Conservation (phyloP, 2,888 invertebrate species). For the Geophilus truncorum region DNA sequence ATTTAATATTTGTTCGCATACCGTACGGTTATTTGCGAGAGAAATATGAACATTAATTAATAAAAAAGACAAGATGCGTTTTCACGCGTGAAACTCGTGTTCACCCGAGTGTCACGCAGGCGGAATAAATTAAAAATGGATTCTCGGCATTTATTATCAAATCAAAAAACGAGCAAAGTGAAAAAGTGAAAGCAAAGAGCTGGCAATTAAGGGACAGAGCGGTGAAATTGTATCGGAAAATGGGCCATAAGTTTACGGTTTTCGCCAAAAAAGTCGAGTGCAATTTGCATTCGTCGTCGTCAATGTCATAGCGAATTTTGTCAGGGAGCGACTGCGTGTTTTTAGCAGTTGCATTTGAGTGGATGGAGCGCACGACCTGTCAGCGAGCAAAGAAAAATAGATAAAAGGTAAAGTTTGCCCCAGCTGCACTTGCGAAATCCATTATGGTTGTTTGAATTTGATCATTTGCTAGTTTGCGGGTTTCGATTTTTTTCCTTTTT, state of each 20-base stretch:
- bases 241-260: background rate
- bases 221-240: too few species aligned
- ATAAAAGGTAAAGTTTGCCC: background rate
- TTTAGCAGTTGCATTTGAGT: background rate
- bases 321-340: background rate
- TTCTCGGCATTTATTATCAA: background rate
- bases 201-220: too few species aligned
- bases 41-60: background rate
- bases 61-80: background rate
- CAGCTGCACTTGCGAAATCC: background rate
- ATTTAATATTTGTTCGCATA: too few species aligned
- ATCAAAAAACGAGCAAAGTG: background rate
- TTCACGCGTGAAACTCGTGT: background rate
- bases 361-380: background rate
- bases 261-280: background rate
- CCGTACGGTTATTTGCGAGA: too few species aligned
- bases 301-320: background rate
- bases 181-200: background rate
- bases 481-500: too few species aligned
- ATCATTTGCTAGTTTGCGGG: too few species aligned
- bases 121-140: background rate
- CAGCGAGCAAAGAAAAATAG: background rate
- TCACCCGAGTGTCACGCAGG: background rate
- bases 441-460: background rate
- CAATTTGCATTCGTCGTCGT: background rate